phyloP scores from a whole-genome alignment of 2,888 invertebrate genomes.

The Orthonychiurus folsomi region DNA sequence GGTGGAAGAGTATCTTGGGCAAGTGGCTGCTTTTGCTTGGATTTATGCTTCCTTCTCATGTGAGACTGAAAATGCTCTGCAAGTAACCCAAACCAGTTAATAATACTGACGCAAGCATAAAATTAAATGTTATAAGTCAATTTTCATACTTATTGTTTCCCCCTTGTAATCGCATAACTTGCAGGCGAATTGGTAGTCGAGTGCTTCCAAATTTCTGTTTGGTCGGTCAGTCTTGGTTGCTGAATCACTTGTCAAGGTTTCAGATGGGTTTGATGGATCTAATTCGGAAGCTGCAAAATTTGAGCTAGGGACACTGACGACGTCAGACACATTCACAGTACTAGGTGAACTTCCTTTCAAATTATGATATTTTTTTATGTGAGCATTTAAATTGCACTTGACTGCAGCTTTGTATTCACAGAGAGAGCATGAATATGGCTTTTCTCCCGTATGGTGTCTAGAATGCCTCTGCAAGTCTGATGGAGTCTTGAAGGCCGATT shows the following conservation, averaged over 20 bases:
- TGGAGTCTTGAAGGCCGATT: slow-evolving; percentile 47
- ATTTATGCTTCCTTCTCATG: slow-evolving; percentile 22
- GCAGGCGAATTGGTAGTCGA: slow-evolving; percentile 2
- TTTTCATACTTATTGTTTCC: slow-evolving; percentile 6
- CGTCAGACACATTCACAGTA: background rate
- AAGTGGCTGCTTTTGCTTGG: background rate
- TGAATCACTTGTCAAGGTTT: too few species aligned
- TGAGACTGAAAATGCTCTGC: slow-evolving; percentile 24
- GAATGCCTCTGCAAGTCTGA: slow-evolving; percentile 47
- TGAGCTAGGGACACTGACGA: background rate
- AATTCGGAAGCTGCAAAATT: background rate
- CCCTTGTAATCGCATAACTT: slow-evolving; percentile 4
- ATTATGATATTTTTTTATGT: slow-evolving; percentile 21
- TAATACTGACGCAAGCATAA: too few species aligned
- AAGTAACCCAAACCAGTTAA: too few species aligned
- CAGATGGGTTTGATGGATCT: too few species aligned
- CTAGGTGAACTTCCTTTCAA: background rate
- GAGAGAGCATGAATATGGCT: slow-evolving; percentile 43
- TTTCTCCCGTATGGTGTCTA: slow-evolving; percentile 44
- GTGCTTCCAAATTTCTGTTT: background rate
- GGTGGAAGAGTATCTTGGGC: background rate
- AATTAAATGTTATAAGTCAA: too few species aligned
- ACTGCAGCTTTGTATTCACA: slow-evolving; percentile 44
- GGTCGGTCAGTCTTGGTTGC: too few species aligned
- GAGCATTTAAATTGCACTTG: slow-evolving; percentile 40